These are phyloP conservation scores for Trypoxylon attenuatum DNA, from an alignment of 2,888 invertebrate genomes.

Conservation along the genomic window DNA sequence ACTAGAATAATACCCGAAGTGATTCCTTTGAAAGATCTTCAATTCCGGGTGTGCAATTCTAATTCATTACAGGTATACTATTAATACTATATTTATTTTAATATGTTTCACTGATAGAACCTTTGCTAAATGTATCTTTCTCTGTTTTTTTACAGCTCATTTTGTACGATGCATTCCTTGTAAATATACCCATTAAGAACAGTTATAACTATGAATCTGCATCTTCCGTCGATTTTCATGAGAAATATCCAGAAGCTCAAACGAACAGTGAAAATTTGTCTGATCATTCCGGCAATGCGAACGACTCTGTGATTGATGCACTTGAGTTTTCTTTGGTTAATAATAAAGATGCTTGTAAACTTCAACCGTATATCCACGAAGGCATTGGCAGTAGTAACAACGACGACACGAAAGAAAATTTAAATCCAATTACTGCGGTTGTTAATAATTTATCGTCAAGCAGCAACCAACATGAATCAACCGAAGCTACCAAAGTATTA, in stretches of 20 bases:
- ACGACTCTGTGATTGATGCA: not conserved
- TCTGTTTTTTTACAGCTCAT: constrained; percentile 56
- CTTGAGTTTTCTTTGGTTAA: not conserved
- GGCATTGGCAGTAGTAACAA: constrained; percentile 3
- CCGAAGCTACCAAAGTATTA: too few species aligned
- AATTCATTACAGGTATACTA: constrained; percentile 61
- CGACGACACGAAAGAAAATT: constrained; percentile 64
- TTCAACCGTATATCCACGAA: not conserved
- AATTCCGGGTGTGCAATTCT: constrained; percentile 58
- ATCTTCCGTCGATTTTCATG: too few species aligned
- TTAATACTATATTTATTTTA: not conserved
- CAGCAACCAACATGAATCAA: too few species aligned
- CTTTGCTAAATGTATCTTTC: not conserved
- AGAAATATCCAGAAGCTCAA: constrained; percentile 2
- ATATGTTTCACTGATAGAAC: not conserved
- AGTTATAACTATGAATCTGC: too few species aligned
- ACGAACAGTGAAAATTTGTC: too few species aligned
- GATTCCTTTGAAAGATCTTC: constrained; percentile 62
- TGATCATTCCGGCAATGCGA: too few species aligned
- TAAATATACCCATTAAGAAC: constrained; percentile 61
- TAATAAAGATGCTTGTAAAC: constrained; percentile 13
- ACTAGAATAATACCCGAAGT: constrained; percentile 65
- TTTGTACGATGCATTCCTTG: constrained; percentile 59
- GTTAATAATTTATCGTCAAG: too few species aligned
- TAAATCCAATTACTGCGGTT: constrained; percentile 53